A percentile compares a stretch with the other conserved stretches of the same genome.
Conservation (phyloP, 2,113 vertebrate genomes). For the Petrocephalus zakoni region DNA sequence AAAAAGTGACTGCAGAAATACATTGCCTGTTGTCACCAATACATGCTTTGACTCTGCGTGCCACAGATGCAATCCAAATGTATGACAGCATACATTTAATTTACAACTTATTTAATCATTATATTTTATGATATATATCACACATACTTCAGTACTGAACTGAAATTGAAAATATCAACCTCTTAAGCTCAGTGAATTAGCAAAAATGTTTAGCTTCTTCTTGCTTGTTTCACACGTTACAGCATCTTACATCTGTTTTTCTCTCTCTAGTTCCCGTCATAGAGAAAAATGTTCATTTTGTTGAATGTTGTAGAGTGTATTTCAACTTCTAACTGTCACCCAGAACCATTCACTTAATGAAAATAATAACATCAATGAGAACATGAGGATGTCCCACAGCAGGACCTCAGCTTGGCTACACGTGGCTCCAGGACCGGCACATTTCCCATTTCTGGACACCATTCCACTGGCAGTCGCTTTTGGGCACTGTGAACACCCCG, state of each 20-base stretch:
- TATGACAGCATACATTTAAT: background rate
- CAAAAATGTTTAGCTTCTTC: background rate
- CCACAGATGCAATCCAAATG: background rate
- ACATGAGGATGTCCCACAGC: background rate
- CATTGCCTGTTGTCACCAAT: background rate
- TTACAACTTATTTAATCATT: background rate
- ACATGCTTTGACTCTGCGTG: background rate
- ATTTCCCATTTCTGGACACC: slow-evolving; percentile 14
- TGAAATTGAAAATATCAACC: background rate
- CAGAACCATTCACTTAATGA: background rate
- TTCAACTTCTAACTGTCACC: background rate
- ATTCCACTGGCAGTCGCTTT: slow-evolving; percentile 22
- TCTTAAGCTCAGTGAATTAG: background rate
- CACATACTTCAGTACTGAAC: background rate
- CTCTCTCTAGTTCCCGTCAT: background rate
- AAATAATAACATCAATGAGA: background rate
- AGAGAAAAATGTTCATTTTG: background rate
- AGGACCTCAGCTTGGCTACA: background rate
- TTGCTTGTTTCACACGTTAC: slow-evolving; percentile 18
- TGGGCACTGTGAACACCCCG: background rate
- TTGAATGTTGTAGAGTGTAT: background rate
- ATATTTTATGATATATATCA: background rate
- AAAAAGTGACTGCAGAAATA: background rate
- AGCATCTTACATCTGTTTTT: background rate
- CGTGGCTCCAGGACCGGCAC: background rate